Evolutionary conservation across 2,888 invertebrate genomes (phyloP).

Genomic region (Andricus curvator): DNA sequence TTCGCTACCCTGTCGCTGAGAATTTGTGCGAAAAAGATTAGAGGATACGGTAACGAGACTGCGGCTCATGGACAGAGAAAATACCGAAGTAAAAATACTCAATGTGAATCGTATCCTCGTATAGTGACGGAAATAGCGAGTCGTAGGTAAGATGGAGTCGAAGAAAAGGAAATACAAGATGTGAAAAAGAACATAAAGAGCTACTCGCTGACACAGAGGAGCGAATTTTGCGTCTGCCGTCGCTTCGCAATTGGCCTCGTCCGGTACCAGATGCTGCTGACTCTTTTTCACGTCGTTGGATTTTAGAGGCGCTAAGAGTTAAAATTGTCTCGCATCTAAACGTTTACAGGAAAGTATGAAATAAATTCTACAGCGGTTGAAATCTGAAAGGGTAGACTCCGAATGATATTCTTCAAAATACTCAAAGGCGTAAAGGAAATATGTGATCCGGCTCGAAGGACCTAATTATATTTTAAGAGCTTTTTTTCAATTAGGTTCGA

Average conservation of each 20-base stretch:
- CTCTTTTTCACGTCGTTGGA: conserved; percentile 39
- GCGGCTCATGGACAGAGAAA: conserved; percentile 50
- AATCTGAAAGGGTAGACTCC: not conserved
- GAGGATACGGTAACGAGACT: conserved; percentile 51
- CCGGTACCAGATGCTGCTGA: conserved; percentile 15
- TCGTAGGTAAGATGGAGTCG: conserved; percentile 45
- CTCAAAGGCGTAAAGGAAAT: not conserved
- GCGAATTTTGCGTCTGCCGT: conserved; percentile 57
- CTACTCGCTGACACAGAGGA: conserved; percentile 48
- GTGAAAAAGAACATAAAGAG: conserved; percentile 50
- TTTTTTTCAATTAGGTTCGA: not conserved
- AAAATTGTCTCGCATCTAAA: conserved; percentile 17
- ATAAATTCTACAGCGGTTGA: conserved; percentile 15
- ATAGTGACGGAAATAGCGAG: conserved; percentile 62
- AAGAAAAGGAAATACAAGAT: conserved; percentile 54
- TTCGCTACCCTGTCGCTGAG: not conserved
- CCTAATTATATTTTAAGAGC: not conserved
- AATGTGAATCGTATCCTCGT: conserved; percentile 65
- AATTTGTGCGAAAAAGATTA: conserved; percentile 34
- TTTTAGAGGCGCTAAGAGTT: conserved; percentile 37
- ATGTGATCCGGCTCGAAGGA: not conserved
- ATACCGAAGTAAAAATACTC: conserved; percentile 65
- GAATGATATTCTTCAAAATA: too few relatives aligned
- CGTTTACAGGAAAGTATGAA: conserved; percentile 4
- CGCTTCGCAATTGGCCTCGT: conserved; percentile 42